phyloP scores from a whole-genome alignment of 2,888 invertebrate genomes.

The Dryocosmus kuriphilus region DNA sequence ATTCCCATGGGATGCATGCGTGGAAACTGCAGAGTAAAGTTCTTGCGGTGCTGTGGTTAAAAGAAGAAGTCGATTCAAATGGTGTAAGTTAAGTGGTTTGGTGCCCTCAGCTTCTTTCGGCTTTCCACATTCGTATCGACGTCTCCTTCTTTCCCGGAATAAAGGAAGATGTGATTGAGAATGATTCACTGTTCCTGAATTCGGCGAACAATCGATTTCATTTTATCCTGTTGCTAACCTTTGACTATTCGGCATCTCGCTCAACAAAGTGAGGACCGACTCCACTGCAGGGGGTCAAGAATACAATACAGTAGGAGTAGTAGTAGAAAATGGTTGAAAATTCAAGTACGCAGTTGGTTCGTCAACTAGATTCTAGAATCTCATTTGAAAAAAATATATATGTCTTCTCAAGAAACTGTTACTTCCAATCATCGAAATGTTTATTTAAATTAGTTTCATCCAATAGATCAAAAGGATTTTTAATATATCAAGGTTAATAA shows the following conservation, averaged over 20 bases:
- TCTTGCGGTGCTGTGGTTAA: not conserved
- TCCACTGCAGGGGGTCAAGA: slow-evolving; percentile 11
- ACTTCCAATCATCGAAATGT: not conserved
- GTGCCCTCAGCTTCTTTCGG: slow-evolving; percentile 8
- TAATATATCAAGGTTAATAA: too few relatives aligned
- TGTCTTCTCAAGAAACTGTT: not conserved
- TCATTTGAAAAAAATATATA: not conserved
- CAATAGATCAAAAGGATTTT: not conserved
- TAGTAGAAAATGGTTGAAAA: not conserved
- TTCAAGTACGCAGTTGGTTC: not conserved
- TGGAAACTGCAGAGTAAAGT: slow-evolving; percentile 2
- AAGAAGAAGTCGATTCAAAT: slow-evolving; percentile 29
- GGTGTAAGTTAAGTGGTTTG: slow-evolving; percentile 24
- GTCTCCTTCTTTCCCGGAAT: slow-evolving; percentile 9
- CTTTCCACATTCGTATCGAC: not conserved
- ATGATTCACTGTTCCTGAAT: slow-evolving; percentile 29
- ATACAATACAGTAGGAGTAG: too few relatives aligned
- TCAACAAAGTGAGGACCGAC: not conserved
- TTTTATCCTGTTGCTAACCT: slow-evolving; percentile 28
- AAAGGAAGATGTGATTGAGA: slow-evolving; percentile 27
- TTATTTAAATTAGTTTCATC: not conserved
- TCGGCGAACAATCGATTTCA: slow-evolving; percentile 19
- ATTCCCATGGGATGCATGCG: slow-evolving; percentile 21
- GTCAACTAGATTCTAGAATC: not conserved
- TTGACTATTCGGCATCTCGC: slow-evolving; percentile 13